Base-by-base conservation (phyloP, 1,140 invertebrate species). In the Berghia stephanieae region DNA sequence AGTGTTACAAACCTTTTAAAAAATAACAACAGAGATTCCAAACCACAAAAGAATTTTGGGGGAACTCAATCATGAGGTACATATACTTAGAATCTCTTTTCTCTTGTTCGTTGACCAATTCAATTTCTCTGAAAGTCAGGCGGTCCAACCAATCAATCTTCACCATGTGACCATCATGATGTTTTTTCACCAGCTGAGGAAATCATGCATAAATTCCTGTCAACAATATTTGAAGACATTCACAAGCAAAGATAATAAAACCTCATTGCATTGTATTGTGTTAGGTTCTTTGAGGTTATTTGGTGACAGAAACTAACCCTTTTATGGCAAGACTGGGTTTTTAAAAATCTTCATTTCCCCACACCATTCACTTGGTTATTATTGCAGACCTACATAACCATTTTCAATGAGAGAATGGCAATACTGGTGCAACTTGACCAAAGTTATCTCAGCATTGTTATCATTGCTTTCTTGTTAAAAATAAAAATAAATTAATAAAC, bases 111-210 rank as follows among this genome's bases (percentile, higher is more conserved):
- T 98, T 98, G 21, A 98, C 96, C 86, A 96, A 91, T 90, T 98
- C 97, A 67, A 99, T 96, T 90, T 99, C 96, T 43, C 96, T 91
- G 89, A 99, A 99, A 8, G 97, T 96, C 44, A 99, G 90, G 81
- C 96, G 91, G 90, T 99, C 98, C 46, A 99, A 88, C 98, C 98
- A 99, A 88, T 98, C 96, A 40, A 98, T 94, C 90, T 97, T 96
- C 44, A 94, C 93, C 86, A 99, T 95, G 86, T 98, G 95, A 16
- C 97, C 97, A 90, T 96, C 96, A 72, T 95, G 91, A 88, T 99
- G 96, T 85, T 96, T 97, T 88, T 98, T 99, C 0, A 95, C 95
- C 40, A 99, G 90, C 90, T 93, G 82, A 63, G 55, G 6, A n/a
- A 55, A n/a, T n/a, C 13, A 43, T 16, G 3, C 38, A 44, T 46